Evolutionary conservation across 1,140 invertebrate species (phyloP).

Genomic region (Homarus americanus): DNA sequence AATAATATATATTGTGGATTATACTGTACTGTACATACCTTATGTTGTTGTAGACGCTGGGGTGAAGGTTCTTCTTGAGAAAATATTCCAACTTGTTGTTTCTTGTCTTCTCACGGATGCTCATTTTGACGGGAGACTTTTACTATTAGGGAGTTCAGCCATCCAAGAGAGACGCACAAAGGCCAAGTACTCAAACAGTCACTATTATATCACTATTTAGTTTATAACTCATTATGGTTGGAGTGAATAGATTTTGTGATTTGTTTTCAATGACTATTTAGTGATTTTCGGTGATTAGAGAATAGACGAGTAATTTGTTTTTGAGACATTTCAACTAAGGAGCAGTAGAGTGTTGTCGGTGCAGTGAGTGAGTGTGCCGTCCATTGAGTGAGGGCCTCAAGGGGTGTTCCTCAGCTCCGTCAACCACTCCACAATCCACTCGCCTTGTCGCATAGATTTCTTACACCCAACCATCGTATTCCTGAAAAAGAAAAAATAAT

Average conservation of each 20-base stretch:
- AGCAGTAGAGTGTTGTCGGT: background rate
- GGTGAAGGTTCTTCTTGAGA: slow-evolving; percentile 61
- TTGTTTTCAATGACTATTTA: background rate
- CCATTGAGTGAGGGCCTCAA: background rate
- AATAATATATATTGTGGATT: too few species aligned
- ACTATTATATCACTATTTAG: too few species aligned
- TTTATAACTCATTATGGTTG: too few species aligned
- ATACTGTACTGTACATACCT: too few species aligned
- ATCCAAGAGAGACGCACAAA: background rate
- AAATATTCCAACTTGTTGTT: slow-evolving; percentile 63
- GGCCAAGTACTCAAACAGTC: too few species aligned
- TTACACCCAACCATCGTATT: too few species aligned
- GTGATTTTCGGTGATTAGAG: background rate
- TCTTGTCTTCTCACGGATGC: slow-evolving; percentile 32
- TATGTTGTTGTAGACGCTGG: slow-evolving; percentile 63
- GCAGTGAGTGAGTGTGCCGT: background rate
- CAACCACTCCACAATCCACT: background rate
- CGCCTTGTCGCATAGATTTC: too few species aligned
- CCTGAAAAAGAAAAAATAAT: too few species aligned
- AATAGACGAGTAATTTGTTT: background rate
- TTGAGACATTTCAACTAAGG: background rate
- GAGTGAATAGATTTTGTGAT: too few species aligned
- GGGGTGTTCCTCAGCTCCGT: background rate
- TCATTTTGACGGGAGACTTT: slow-evolving; percentile 20
- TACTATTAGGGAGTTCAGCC: background rate